Conservation (phyloP, 2,113 vertebrate genomes). For the Misgurnus anguillicaudatus region DNA sequence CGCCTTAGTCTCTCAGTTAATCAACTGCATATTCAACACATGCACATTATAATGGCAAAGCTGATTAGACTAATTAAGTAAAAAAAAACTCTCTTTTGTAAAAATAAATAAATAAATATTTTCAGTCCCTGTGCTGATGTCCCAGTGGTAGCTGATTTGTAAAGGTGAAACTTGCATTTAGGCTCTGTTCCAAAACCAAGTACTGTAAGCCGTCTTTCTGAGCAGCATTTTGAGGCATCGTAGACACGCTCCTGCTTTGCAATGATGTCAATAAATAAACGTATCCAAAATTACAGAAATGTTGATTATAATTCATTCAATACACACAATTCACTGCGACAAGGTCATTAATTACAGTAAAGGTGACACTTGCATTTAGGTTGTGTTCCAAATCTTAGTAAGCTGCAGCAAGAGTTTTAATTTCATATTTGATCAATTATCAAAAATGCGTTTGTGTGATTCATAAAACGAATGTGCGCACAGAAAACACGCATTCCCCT, state of each 20-base stretch:
- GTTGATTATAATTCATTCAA: no score
- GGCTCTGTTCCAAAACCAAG: not conserved
- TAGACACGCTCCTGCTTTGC: not conserved
- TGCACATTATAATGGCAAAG: not conserved
- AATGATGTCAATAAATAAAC: no score
- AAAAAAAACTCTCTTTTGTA: constrained; percentile 4
- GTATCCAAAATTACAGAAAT: no score
- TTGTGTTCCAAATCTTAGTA: no score
- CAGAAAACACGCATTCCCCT: no score
- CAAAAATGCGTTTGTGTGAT: no score
- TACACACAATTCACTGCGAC: no score
- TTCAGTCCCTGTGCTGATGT: not conserved
- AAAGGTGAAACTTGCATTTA: not conserved
- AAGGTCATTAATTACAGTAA: no score
- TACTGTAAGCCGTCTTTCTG: not conserved
- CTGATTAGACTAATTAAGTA: constrained; percentile 31
- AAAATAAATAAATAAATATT: not conserved
- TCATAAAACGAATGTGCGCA: no score
- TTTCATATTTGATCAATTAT: no score
- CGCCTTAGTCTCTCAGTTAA: constrained; percentile 3
- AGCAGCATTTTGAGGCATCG: not conserved
- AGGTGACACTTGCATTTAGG: no score
- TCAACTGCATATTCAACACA: constrained; percentile 14
- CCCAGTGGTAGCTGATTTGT: not conserved
- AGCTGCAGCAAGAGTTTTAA: no score